Percentiles rank a stretch among this genome's conserved stretches.
phyloP scores from a whole-genome alignment of 2,888 invertebrate species.

The Andrena fulva region DNA sequence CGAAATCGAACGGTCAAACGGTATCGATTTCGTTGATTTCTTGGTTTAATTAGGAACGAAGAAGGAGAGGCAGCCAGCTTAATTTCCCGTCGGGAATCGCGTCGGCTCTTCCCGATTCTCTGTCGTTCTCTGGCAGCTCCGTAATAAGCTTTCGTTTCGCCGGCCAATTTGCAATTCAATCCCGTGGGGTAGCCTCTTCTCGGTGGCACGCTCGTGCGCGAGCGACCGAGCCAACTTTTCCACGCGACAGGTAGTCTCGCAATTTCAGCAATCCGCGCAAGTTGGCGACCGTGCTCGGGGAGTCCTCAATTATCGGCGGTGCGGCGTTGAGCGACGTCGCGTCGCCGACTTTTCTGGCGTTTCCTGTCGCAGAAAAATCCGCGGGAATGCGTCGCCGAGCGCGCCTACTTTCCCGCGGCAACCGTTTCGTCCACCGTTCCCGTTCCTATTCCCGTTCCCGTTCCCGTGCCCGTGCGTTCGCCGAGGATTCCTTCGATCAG shows the following conservation, averaged over 20 bases:
- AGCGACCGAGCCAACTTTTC: constrained; percentile 5
- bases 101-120: neutral
- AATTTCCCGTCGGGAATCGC: neutral
- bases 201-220: neutral
- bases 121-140: neutral
- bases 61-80: neutral
- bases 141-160: constrained; percentile 27
- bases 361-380: constrained; percentile 72
- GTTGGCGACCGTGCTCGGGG: constrained; percentile 1
- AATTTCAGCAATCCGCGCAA: constrained; percentile 33
- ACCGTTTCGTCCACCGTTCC: constrained; percentile 31
- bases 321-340: constrained; percentile 7
- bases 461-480: constrained; percentile 36
- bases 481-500: constrained; percentile 75
- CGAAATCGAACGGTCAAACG: constrained; percentile 32
- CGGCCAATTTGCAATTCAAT: constrained; percentile 47
- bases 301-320: constrained; percentile 47
- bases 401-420: constrained; percentile 76
- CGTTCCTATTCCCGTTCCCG: constrained; percentile 43
- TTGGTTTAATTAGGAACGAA: constrained; percentile 17
- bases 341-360: constrained; percentile 47
- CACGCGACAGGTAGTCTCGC: constrained; percentile 26
- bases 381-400: constrained; percentile 74
- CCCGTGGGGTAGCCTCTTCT: neutral
- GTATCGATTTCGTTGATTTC: constrained; percentile 4